Percentiles rank a stretch among this genome's conserved stretches.
phyloP scores from a whole-genome alignment of 1,140 invertebrate genomes.

The Drosophila ironensis region DNA sequence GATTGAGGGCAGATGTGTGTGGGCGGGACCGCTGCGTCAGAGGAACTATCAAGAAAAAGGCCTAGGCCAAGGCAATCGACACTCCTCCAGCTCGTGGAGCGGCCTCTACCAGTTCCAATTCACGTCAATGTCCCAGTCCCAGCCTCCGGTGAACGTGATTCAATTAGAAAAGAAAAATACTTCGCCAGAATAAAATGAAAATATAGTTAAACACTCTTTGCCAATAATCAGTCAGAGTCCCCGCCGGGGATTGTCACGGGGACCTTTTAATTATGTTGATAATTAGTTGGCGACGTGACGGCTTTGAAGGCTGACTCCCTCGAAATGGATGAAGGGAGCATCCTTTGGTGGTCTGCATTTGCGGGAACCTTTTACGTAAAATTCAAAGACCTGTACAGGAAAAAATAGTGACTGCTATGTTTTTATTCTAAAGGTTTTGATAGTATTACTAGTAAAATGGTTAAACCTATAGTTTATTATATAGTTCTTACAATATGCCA shows the following conservation, averaged over 20 bases:
- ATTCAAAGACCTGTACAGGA: too few relatives aligned
- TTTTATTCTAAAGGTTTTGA: neutral
- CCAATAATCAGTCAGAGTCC: constrained; percentile 63
- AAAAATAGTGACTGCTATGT: neutral
- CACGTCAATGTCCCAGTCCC: constrained; percentile 17
- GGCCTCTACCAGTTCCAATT: too few relatives aligned
- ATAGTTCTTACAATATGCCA: too few relatives aligned
- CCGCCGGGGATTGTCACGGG: constrained; percentile 56
- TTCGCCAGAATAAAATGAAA: constrained; percentile 32
- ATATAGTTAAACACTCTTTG: constrained; percentile 44
- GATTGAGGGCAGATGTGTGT: constrained; percentile 50
- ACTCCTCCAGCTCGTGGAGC: neutral
- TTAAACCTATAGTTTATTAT: too few relatives aligned
- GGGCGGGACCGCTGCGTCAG: constrained; percentile 11
- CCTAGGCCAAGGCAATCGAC: constrained; percentile 13
- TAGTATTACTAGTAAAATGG: too few relatives aligned
- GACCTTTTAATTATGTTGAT: constrained; percentile 68
- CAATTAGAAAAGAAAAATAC: constrained; percentile 61
- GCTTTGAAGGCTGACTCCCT: constrained; percentile 37
- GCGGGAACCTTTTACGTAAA: too few relatives aligned
- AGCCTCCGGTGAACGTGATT: constrained; percentile 53
- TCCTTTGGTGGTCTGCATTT: neutral
- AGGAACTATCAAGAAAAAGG: constrained; percentile 43
- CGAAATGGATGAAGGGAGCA: neutral
- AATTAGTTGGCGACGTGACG: constrained; percentile 68